Conservation (phyloP, 2,797 vertebrate genomes). For the Taeniopygia guttata region DNA sequence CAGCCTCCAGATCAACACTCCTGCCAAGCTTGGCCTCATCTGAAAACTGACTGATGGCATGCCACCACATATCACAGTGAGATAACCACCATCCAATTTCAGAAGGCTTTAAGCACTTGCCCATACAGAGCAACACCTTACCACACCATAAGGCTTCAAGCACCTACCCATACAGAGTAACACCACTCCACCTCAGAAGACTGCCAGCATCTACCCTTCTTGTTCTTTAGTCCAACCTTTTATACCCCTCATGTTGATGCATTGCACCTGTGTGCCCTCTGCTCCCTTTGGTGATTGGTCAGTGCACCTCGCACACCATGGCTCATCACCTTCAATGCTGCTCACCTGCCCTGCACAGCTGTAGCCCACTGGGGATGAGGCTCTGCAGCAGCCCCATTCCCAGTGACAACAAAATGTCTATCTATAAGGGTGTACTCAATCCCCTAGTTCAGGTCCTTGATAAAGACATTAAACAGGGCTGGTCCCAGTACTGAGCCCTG, state of each 20-base stretch:
- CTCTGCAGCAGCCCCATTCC: rapidly evolving
- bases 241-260: not conserved
- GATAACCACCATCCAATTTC: not conserved
- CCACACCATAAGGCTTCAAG: not conserved
- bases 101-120: not conserved
- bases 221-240: not conserved
- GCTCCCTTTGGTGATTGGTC: not conserved
- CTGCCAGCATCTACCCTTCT: not conserved
- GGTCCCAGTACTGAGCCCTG: not conserved
- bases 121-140: not conserved
- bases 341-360: not conserved
- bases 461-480: not conserved
- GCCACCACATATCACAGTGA: not conserved
- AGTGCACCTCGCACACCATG: not conserved
- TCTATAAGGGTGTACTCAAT: not conserved
- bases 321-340: not conserved
- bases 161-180: not conserved
- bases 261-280: not conserved
- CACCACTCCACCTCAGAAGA: not conserved
- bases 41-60: not conserved
- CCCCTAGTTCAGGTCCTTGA: not conserved
- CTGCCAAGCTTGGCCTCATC: not conserved
- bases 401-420: not conserved
- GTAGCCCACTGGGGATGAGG: not conserved
- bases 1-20: not conserved